Conservation (phyloP, 37 sponge, comb jelly and placozoan species). For the Ephydatia muelleri region DNA sequence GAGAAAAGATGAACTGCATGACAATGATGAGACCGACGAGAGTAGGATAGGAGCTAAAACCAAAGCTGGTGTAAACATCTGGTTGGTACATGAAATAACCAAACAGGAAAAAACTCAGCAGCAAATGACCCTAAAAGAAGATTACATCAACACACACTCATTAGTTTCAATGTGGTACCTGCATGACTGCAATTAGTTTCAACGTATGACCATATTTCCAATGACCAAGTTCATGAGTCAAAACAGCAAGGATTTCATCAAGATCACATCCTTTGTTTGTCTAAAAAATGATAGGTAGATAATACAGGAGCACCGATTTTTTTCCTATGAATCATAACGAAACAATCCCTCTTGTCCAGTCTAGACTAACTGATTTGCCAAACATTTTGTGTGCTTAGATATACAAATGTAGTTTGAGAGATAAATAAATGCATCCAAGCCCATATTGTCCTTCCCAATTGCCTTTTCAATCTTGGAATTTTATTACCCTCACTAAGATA, state of each 20-base stretch:
- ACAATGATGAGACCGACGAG: constrained; percentile 88
- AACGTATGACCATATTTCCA: constrained; percentile 87
- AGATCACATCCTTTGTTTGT: constrained; percentile 67
- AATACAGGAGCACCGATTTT: no score
- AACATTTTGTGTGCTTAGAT: no score
- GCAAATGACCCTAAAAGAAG: constrained; percentile 54
- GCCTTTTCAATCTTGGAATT: no score
- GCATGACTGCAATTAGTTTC: constrained; percentile 63
- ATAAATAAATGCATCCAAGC: no score
- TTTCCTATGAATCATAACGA: no score
- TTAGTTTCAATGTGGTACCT: constrained; percentile 7
- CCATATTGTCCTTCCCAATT: no score
- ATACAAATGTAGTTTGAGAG: no score
- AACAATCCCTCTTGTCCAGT: no score
- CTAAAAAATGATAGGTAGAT: no score
- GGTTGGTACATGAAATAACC: constrained; percentile 79
- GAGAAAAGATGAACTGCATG: constrained; percentile 62
- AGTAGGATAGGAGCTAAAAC: constrained; percentile 85
- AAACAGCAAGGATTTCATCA: constrained; percentile 87
- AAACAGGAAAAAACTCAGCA: constrained; percentile 75
- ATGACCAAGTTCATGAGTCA: constrained; percentile 97
- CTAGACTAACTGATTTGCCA: no score
- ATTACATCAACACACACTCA: not conserved
- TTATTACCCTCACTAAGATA: no score
- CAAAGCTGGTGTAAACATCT: constrained; percentile 85